Evolutionary conservation across 2,113 vertebrate genomes (phyloP), one percentile per base, ranked within the genome.

Genomic region (Pteropus alecto): DNA sequence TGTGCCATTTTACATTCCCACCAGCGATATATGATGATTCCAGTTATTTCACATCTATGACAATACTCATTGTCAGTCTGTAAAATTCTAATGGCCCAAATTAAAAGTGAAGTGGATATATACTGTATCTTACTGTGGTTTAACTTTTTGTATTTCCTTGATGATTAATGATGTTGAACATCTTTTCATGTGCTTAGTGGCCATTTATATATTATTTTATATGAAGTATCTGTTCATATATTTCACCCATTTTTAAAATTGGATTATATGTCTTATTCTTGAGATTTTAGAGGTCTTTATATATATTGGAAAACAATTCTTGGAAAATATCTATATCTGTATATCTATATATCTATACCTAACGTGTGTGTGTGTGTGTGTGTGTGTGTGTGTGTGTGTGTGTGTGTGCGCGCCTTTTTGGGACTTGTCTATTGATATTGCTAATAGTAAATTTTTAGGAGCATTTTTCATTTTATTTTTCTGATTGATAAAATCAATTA

Each of bases 171-270:
- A 84, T 6, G 24, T 18, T 92, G 43, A 51, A 51, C 7, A 41
- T 76, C 46, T 85, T 74, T 79, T 58, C 35, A 70, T 83, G 22
- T 68, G 38, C 33, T 87, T 78, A 68, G 26, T 78, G 83, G 38
- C 51, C 30, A 46, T 54, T 65, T 46, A 30, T 26, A 54, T 91
- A n/a, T 43, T 51, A 90, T 61, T 91, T 90, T 95, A 68, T 14
- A 7, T 54, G 30, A 70, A 61, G 15, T 70, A 18, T 38, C 1
- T 92, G 38, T 63, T 91, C 21, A 86, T 68, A 73, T 35, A 92
- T 73, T 73, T 92, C 28, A 92, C 67, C 16, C n/a, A 65, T 71
- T 91, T 82, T 35, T 46, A 95, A 86, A 95, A 54, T 51, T 93
- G 51, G 16, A 30, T 68, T 77, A 41, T 46, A 58, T 74, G 46